Evolutionary conservation across 2,113 vertebrate species (phyloP), one percentile per base, ranked within the genome.

Genomic region (Elgaria multicarinata): DNA sequence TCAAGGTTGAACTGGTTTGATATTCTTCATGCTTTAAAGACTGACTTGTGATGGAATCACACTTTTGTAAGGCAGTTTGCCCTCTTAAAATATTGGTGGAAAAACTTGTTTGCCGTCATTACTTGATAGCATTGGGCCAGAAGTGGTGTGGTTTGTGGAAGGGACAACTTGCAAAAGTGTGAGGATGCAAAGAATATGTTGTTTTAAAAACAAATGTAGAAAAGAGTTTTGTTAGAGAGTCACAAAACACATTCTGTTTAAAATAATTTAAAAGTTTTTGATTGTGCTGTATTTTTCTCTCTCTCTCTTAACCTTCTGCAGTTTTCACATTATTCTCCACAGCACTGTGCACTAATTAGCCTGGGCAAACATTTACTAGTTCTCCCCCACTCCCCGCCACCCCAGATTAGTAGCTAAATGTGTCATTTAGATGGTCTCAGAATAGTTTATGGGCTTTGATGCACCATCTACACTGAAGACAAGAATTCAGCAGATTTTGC

Each of bases 261-360:
- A 95, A 94, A 88, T 95, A 97, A 97, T 96, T 97, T 97, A 97
- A 89, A 89, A 97, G 93, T 95, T 96, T 85, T 95, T 96, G 96
- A 97, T 97, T 97, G 87, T 96, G 94, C 93, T 97, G 95, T 97
- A 95, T 97, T 94, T 97, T 95, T 97, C n/a, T n/a, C n/a, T n/a
- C n/a, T 81, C 4, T 69, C n/a, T 93, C 92, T 93, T 93, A 94
- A 95, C 90, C 85, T 88, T 91, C 87, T 93, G 94, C 79, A 88
- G 67, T 96, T 95, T 96, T 92, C 94, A 80, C 91, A 64, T 95
- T 95, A 90, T 90, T 97, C 88, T 95, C 64, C 64, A 89, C 26
- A 86, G 87, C 83, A 90, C 81, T 93, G 5, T 82, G 69, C 36
- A 85, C 46, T 87, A 87, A 83, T 90, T 87, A 95, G 86, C 87